phyloP scores from a whole-genome alignment of 2,888 invertebrate genomes.

The Altica lythri region DNA sequence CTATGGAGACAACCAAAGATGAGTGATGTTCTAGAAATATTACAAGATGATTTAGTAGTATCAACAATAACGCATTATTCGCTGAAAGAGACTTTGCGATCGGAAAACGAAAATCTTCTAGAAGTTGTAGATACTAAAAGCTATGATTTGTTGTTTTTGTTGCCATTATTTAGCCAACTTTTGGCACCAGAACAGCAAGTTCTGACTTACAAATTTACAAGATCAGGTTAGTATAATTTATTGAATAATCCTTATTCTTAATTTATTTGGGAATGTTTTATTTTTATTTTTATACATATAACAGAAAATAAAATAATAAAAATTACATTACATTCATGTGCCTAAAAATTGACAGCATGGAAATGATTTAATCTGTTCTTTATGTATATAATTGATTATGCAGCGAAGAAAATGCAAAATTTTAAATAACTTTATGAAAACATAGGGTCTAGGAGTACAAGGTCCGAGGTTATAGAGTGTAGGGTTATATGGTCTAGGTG shows the following conservation, averaged over 20 bases:
- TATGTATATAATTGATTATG: too few species aligned
- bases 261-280: too few species aligned
- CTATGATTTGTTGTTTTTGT: conserved; percentile 83
- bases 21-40: conserved; percentile 72
- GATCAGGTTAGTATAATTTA: conserved; percentile 47
- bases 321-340: too few species aligned
- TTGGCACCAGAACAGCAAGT: conserved; percentile 76
- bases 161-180: conserved; percentile 76
- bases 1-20: conserved; percentile 74
- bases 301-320: too few species aligned
- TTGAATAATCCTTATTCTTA: background rate
- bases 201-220: conserved; percentile 71
- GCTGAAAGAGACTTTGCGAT: conserved; percentile 38
- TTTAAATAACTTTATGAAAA: too few species aligned
- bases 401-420: too few species aligned
- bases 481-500: too few species aligned
- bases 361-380: too few species aligned
- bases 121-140: conserved; percentile 46
- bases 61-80: conserved; percentile 76
- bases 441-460: too few species aligned
- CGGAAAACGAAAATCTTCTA: conserved; percentile 39
- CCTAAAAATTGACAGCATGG: too few species aligned
- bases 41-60: conserved; percentile 67
- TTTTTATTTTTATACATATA: too few species aligned
- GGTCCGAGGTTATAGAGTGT: too few species aligned